phyloP scores from a whole-genome alignment of 2,888 invertebrate genomes.

The Dromius quadrimaculatus region DNA sequence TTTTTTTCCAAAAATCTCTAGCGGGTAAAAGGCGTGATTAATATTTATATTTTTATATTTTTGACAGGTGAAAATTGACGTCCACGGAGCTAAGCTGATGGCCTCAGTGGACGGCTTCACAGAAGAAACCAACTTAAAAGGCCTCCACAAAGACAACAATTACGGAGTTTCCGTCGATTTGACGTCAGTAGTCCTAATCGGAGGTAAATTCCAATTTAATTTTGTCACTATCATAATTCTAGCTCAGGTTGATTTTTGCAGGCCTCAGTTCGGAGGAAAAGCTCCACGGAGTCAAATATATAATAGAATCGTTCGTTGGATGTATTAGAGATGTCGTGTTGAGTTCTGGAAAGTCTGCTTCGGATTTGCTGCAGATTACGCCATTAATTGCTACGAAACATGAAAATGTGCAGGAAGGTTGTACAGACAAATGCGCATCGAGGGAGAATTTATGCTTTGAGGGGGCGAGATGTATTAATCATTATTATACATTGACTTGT shows the following conservation, averaged over 20 bases:
- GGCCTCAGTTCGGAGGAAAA: slow-evolving; percentile 90
- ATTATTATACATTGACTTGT: slow-evolving; percentile 89
- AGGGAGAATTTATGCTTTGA: slow-evolving; percentile 87
- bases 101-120: slow-evolving; percentile 88
- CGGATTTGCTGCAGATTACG: slow-evolving; percentile 83
- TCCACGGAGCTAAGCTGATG: slow-evolving; percentile 85
- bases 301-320: slow-evolving; percentile 92
- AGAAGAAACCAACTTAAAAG: slow-evolving; percentile 85
- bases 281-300: slow-evolving; percentile 90
- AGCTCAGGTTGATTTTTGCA: slow-evolving; percentile 60
- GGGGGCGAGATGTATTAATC: slow-evolving; percentile 90
- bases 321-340: slow-evolving; percentile 90
- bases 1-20: too few relatives aligned
- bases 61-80: slow-evolving; percentile 81
- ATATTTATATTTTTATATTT: not conserved
- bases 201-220: slow-evolving; percentile 71
- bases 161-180: slow-evolving; percentile 89
- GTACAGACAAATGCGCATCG: slow-evolving; percentile 85
- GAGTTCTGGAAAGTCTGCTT: slow-evolving; percentile 88
- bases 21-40: too few relatives aligned
- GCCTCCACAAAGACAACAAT: slow-evolving; percentile 85
- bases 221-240: slow-evolving; percentile 11
- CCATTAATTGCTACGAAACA: slow-evolving; percentile 89
- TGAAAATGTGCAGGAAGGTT: slow-evolving; percentile 91
- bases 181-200: slow-evolving; percentile 88